phyloP scores from a whole-genome alignment of 2,888 invertebrate genomes.

The Pyrocoelia pectoralis region DNA sequence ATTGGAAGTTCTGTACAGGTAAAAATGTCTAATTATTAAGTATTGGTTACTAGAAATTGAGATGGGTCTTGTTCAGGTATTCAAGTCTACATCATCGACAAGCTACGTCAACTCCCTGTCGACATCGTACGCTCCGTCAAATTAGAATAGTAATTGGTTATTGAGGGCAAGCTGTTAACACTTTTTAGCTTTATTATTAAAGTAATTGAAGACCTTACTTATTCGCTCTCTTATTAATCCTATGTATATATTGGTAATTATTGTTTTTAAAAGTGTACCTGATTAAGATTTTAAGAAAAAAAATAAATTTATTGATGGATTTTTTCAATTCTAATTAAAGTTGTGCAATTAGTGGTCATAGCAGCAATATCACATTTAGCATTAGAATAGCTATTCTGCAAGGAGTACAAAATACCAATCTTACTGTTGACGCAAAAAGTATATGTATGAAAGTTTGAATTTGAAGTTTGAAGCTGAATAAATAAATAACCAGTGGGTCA shows the following conservation, averaged over 20 bases:
- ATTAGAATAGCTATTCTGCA: no score
- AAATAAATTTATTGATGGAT: constrained; percentile 7
- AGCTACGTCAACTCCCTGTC: constrained; percentile 36
- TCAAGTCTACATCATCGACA: constrained; percentile 41
- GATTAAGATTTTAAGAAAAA: constrained; percentile 15
- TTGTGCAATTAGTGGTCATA: background rate
- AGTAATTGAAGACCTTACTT: no score
- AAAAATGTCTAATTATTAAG: constrained; percentile 16
- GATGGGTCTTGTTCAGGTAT: constrained; percentile 44
- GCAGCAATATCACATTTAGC: no score
- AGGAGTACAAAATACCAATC: no score
- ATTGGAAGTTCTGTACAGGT: constrained; percentile 39
- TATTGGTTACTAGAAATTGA: background rate
- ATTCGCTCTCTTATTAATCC: no score
- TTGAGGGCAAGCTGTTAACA: no score
- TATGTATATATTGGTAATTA: constrained; percentile 4
- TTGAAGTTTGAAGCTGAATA: no score
- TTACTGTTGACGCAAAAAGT: no score
- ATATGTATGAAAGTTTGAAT: no score
- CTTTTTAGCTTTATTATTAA: no score
- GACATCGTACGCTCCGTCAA: constrained; percentile 14
- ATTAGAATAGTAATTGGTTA: background rate
- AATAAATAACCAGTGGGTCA: no score
- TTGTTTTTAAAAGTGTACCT: constrained; percentile 6
- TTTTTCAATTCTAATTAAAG: background rate